Evolutionary conservation across 2,888 invertebrate species (phyloP).

Genomic region (Drosophila pullipes): DNA sequence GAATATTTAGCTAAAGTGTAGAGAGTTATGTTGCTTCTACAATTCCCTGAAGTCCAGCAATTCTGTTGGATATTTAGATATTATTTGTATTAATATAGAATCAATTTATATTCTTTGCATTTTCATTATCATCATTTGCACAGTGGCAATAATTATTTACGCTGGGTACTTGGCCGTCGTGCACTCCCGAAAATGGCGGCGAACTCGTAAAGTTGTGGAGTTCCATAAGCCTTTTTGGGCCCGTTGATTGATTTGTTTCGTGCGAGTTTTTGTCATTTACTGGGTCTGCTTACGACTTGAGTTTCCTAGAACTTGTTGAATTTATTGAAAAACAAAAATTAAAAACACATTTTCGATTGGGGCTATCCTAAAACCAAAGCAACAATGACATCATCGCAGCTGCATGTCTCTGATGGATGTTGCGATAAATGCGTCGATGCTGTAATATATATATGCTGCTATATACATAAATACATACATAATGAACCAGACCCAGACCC

Average conservation of each 20-base stretch:
- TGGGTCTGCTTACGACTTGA: conserved; percentile 34
- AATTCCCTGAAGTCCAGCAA: background rate
- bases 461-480: conserved; percentile 29
- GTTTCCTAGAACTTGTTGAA: conserved; percentile 54
- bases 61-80: background rate
- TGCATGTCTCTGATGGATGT: conserved; percentile 27
- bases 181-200: background rate
- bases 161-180: conserved; percentile 1
- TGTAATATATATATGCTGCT: conserved; percentile 51
- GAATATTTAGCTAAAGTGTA: background rate
- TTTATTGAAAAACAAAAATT: conserved; percentile 61
- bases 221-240: conserved; percentile 31
- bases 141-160: background rate
- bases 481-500: conserved; percentile 26
- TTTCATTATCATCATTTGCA: background rate
- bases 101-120: background rate
- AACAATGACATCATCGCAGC: conserved; percentile 46
- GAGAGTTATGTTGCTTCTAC: background rate
- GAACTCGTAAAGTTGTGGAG: conserved; percentile 26
- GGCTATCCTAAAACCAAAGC: background rate
- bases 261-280: conserved; percentile 55
- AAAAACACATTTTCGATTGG: conserved; percentile 60
- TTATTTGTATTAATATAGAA: background rate
- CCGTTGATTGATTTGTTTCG: conserved; percentile 65
- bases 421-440: conserved; percentile 38